phyloP scores from a whole-genome alignment of 2,797 vertebrate genomes.

The Sorex maritimensis region DNA sequence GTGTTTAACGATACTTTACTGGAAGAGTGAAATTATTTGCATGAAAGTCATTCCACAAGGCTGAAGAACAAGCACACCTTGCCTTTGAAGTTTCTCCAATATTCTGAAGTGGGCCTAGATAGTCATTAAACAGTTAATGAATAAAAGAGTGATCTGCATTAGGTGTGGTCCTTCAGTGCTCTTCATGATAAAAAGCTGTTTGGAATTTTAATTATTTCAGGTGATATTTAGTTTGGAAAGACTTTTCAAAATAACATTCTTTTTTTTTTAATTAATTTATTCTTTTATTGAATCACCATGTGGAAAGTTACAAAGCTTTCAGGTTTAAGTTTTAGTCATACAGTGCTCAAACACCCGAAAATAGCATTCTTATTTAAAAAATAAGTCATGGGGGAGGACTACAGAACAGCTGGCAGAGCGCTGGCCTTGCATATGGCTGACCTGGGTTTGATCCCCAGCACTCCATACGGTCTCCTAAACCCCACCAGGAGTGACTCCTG shows the following conservation, averaged over 20 bases:
- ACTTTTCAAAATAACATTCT: constrained; percentile 57
- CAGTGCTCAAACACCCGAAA: too few species aligned
- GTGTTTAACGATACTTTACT: neutral
- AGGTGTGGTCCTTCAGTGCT: neutral
- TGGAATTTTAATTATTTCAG: constrained; percentile 45
- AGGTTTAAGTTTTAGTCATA: too few species aligned
- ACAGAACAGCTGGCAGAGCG: too few species aligned
- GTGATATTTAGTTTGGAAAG: constrained; percentile 62
- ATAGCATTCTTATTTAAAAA: neutral
- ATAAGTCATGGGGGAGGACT: too few species aligned
- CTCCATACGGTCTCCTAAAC: too few species aligned
- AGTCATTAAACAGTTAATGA: constrained; percentile 23
- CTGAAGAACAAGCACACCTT: neutral
- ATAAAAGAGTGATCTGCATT: neutral
- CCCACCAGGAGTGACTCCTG: too few species aligned
- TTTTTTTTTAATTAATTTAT: too few species aligned
- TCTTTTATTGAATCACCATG: too few species aligned
- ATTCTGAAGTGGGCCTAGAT: neutral
- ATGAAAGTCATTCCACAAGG: neutral
- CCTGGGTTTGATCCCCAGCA: too few species aligned
- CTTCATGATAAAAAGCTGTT: constrained; percentile 11
- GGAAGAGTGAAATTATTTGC: constrained; percentile 22
- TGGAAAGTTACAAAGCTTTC: too few species aligned
- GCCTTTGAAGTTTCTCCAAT: constrained; percentile 21
- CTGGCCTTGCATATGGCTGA: too few species aligned